Percentiles rank a stretch among this genome's conserved stretches.
These are phyloP conservation scores for Zaprionus kolodkinae DNA, from an alignment of 1,140 invertebrate species.

Conservation along the genomic window DNA sequence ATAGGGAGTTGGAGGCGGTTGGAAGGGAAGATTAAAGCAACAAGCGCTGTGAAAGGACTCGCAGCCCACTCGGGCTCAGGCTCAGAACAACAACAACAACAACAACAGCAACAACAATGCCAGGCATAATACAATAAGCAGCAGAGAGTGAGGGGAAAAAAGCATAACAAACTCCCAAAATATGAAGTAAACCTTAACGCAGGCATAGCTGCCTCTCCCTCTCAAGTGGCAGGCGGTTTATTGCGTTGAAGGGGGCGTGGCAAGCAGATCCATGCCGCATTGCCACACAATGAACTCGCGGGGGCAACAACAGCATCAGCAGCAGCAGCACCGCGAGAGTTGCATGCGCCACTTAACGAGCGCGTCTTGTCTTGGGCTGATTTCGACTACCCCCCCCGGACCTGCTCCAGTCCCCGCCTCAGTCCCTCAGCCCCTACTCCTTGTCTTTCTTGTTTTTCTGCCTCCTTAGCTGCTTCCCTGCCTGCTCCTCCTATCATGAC, in stretches of 20 bases:
- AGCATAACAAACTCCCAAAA: slow-evolving; percentile 62
- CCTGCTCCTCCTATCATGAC: slow-evolving; percentile 14
- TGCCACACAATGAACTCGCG: slow-evolving; percentile 43
- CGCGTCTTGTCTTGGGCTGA: slow-evolving; percentile 30
- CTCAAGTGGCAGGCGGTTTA: slow-evolving; percentile 40
- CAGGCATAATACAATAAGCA: slow-evolving; percentile 69
- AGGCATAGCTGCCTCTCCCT: not conserved
- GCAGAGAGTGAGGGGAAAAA: not conserved
- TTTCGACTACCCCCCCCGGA: not conserved
- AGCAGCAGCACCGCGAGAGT: not conserved
- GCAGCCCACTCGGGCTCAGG: slow-evolving; percentile 40
- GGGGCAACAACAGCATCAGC: slow-evolving; percentile 3
- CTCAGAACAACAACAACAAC: slow-evolving; percentile 54
- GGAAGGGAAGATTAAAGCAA: slow-evolving; percentile 65
- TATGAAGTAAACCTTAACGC: slow-evolving; percentile 52
- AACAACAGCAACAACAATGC: slow-evolving; percentile 61
- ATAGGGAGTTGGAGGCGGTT: not conserved
- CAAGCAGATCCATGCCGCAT: not conserved
- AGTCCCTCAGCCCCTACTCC: not conserved
- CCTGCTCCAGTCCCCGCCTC: no score
- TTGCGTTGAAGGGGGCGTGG: slow-evolving; percentile 53
- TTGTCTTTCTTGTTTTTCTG: not conserved
- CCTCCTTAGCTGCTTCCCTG: not conserved
- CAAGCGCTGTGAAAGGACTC: slow-evolving; percentile 45
- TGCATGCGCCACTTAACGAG: slow-evolving; percentile 43